Conservation (phyloP, 2,113 vertebrate species). For the Erythrolamprus reginae region DNA sequence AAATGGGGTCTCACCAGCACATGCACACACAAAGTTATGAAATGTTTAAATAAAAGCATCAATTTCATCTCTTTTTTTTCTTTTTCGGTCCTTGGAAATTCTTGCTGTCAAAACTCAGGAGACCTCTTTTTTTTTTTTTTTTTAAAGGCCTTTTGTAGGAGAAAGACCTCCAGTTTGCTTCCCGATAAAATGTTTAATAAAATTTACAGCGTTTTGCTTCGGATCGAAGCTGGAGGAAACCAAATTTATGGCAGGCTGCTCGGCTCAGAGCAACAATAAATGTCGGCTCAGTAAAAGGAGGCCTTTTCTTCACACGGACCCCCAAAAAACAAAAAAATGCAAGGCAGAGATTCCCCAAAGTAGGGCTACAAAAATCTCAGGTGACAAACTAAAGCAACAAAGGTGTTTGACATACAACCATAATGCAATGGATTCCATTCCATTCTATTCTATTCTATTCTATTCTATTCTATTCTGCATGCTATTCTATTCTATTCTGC, state of each 20-base stretch:
- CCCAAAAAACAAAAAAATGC: background rate
- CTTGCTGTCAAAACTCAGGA: constrained; percentile 41
- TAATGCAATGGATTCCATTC: too few species aligned
- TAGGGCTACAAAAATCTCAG: constrained; percentile 7
- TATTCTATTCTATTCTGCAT: too few species aligned
- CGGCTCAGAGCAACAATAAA: constrained; percentile 55
- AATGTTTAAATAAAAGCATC: too few species aligned
- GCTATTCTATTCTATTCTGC: too few species aligned
- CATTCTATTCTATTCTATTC: too few species aligned
- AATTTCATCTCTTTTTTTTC: too few species aligned
- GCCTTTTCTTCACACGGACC: constrained; percentile 31
- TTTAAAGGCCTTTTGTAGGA: background rate
- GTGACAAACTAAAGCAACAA: constrained; percentile 9
- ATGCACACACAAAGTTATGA: too few species aligned
- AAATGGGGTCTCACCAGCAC: too few species aligned
- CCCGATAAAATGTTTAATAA: constrained; percentile 52
- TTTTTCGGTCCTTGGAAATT: constrained; percentile 28
- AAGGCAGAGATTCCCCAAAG: background rate
- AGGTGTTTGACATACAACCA: background rate
- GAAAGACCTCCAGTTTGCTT: constrained; percentile 11
- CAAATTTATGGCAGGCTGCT: constrained; percentile 46
- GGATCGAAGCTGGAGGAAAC: constrained; percentile 47
- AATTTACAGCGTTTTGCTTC: constrained; percentile 54
- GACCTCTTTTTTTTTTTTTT: too few species aligned
- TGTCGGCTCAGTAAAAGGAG: constrained; percentile 47